phyloP scores from a whole-genome alignment of 2,797 vertebrate species.

The Prunella strophiata region DNA sequence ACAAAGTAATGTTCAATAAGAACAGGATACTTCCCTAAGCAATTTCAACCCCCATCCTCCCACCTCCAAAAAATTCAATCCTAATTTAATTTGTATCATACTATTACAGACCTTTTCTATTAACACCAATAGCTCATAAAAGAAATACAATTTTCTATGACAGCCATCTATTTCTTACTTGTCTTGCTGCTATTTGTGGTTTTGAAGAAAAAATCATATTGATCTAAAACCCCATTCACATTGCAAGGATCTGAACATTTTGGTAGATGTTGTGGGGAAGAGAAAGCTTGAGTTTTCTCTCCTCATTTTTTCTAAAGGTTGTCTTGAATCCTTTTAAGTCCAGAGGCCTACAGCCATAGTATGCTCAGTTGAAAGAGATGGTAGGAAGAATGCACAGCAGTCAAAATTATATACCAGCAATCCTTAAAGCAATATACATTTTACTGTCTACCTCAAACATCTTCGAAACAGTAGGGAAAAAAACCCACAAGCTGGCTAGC shows the following conservation, averaged over 20 bases:
- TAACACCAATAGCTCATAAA: not conserved
- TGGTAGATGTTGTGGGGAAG: not conserved
- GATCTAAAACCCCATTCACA: not conserved
- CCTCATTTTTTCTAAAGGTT: not conserved
- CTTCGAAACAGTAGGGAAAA: not conserved
- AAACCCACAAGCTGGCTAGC: rapidly evolving
- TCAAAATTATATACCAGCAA: not conserved
- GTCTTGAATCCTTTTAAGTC: not conserved
- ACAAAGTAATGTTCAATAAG: not conserved
- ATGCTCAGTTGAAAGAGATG: not conserved
- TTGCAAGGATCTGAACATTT: not conserved
- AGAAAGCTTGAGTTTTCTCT: not conserved
- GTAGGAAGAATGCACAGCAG: not conserved
- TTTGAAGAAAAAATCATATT: not conserved
- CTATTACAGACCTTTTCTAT: not conserved
- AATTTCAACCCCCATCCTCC: not conserved
- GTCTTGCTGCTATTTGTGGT: not conserved
- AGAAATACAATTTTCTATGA: not conserved
- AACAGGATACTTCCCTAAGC: not conserved
- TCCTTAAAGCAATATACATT: not conserved
- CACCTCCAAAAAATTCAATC: not conserved
- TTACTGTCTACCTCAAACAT: not conserved
- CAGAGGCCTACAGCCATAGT: not conserved
- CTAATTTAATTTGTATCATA: not conserved
- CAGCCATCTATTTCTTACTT: not conserved